Base-by-base conservation (phyloP, 2,888 invertebrate genomes). In the Drosophila algonquin region DNA sequence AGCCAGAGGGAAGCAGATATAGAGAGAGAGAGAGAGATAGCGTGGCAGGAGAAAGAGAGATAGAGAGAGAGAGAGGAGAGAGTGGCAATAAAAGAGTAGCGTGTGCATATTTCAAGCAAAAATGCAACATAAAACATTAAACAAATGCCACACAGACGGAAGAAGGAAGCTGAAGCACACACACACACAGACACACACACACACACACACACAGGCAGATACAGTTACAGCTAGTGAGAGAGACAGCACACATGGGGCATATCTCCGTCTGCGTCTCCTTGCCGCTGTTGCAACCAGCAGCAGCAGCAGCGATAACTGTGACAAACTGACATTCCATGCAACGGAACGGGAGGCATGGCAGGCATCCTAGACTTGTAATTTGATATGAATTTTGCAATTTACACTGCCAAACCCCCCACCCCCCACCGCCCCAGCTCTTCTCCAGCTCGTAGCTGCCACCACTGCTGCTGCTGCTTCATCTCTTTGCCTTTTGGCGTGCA, bases 111-210 rank as follows among this genome's bases (percentile, higher is more conserved):
- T 80, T 89, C 79, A 87, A 68, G 81, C 63, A 70, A 87, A 67
- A 87, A 70, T 89, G 77, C 85, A 89, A 58, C 85, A 63, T 75
- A 85, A 89, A 81, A 79, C 81, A 87, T 84, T 87, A 81, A 84
- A 81, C 87, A 84, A 87, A 83, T 87, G 82, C 79, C 84, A 84
- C 73, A 80, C 64, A 51, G 69, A 76, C 67, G 56, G 24, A 54
- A 60, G 59, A 24, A 56, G 56, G 21, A 32, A 35, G 46, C 21
- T 16, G 54, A 52, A n/a, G 48, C 55, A 18, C 45, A 40, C 35
- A 24, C 21, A 55, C n/a, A 50, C 24, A 30, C n/a, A 5, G 14
- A 24, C n/a, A 14, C 14, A 21, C 30, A 30, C 1, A 30, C 9
- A 30, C 32, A 32, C 32, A 7, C 35, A 35, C 35, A 56, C 32